Conservation (phyloP, 2,113 vertebrate species). For the Puffinus mauretanicus region DNA sequence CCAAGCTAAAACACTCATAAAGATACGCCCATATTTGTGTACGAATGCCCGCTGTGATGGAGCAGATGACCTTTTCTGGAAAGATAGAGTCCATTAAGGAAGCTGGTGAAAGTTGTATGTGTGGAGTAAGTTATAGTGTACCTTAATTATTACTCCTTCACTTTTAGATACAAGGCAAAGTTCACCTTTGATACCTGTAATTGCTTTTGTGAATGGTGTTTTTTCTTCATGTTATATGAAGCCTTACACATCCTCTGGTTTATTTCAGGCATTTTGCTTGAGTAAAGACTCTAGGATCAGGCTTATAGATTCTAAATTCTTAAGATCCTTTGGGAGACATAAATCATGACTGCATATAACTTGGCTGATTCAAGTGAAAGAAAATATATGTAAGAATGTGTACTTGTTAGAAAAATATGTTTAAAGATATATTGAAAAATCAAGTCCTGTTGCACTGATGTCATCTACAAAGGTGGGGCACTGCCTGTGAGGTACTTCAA, state of each 20-base stretch:
- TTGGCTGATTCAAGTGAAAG: conserved; percentile 36
- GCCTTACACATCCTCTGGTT: not conserved
- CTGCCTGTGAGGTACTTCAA: conserved; percentile 49
- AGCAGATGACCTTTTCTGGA: not conserved
- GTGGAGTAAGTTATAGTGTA: not conserved
- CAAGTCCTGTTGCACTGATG: conserved; percentile 20
- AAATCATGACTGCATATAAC: conserved; percentile 47
- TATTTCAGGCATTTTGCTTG: conserved; percentile 26
- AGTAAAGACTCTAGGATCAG: conserved; percentile 22
- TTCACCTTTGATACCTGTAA: not conserved
- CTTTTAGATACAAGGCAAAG: not conserved
- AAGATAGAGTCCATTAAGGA: not conserved
- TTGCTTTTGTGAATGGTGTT: not conserved
- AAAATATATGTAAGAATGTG: conserved; percentile 54
- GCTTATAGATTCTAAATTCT: conserved; percentile 34
- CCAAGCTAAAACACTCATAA: not conserved
- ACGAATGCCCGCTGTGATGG: too few species aligned
- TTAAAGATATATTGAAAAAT: conserved; percentile 29
- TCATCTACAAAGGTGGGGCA: conserved; percentile 8
- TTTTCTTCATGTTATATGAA: not conserved
- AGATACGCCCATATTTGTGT: rapidly evolving
- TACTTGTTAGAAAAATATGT: conserved; percentile 19
- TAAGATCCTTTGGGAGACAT: conserved; percentile 33
- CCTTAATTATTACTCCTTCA: not conserved
- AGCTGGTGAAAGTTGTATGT: not conserved